Evolutionary conservation across 2,113 vertebrate genomes (phyloP), one percentile per base, ranked within the genome.

Genomic region (Clarias gariepinus): DNA sequence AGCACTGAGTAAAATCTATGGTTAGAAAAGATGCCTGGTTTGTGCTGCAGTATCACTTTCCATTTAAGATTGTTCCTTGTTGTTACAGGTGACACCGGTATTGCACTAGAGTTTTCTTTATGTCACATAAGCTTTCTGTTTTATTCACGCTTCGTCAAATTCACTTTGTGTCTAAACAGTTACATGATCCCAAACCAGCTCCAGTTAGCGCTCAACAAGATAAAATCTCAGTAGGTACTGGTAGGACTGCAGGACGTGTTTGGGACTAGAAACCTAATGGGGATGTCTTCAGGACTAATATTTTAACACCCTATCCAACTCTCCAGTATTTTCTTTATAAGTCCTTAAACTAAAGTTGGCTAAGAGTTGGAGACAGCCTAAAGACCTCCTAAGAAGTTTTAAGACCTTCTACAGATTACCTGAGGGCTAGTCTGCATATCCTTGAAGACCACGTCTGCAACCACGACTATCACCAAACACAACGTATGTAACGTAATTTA

Each of bases 61-160:
- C 16, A 30, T 83, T 69, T 55, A 33, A 11, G 33, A 83, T 69
- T 57, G 64, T 83, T n/a, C 47, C 53, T 58, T 19, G 64, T 33
- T 60, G 85, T 82, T 63, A 61, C 25, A 80, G 7, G 55, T 19
- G 8, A 78, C 84, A 64, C 66, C 47, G 55, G 61, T 36, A 57
- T 55, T 64, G 55, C 68, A 47, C 63, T 33, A 36, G 57, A 28
- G 57, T 41, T 82, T 73, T 64, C 41, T 33, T 83, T 77, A 41
- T 73, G 80, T 87, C 81, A 83, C 83, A 87, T 77, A 87, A 55
- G 47, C 69, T 52, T 84, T 53, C 82, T n/a, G 77, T 60, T 86
- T 88, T 82, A 82, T 87, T 77, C 69, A 87, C 52, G 23, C 81
- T 77, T 77, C 18, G 79, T 87, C 86, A 83, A 52, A 25, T 77